These are phyloP conservation scores for Esperia sulphurella DNA, from an alignment of 2,888 invertebrate species.

Conservation along the genomic window DNA sequence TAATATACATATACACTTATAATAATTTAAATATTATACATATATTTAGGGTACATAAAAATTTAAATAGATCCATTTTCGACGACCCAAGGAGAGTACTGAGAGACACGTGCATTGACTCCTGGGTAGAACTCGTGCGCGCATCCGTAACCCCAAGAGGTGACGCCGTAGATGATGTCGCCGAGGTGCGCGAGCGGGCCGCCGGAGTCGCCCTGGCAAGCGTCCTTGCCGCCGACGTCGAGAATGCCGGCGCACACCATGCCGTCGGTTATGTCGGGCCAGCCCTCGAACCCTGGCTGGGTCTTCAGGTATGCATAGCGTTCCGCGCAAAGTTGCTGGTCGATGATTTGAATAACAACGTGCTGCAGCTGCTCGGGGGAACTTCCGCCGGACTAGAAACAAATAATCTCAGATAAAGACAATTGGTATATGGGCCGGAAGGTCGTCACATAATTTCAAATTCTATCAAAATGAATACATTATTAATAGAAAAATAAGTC, in stretches of 20 bases:
- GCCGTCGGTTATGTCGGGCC: constrained; percentile 25
- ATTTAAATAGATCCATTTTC: background rate
- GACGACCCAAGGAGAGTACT: constrained; percentile 19
- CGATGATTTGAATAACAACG: constrained; percentile 32
- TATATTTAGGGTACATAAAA: background rate
- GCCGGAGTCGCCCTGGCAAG: constrained; percentile 51
- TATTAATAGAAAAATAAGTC: too few relatives aligned
- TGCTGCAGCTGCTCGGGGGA: constrained; percentile 10
- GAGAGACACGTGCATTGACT: constrained; percentile 47
- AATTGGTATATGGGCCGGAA: too few relatives aligned
- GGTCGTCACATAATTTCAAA: too few relatives aligned
- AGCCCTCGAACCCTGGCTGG: constrained; percentile 12
- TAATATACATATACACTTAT: background rate
- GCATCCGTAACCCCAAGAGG: constrained; percentile 44
- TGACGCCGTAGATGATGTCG: background rate
- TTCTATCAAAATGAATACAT: too few relatives aligned
- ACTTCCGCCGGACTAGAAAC: constrained; percentile 23
- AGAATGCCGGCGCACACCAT: constrained; percentile 44
- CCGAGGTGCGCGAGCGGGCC: constrained; percentile 42
- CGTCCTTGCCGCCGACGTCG: constrained; percentile 27
- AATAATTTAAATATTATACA: background rate
- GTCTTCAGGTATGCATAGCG: constrained; percentile 28
- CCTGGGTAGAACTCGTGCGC: constrained; percentile 51
- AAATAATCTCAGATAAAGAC: background rate
- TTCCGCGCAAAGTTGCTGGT: constrained; percentile 28